These are phyloP conservation scores for Dicerorhinus sumatrensis DNA, from an alignment of 2,113 vertebrate species.

Conservation along the genomic window DNA sequence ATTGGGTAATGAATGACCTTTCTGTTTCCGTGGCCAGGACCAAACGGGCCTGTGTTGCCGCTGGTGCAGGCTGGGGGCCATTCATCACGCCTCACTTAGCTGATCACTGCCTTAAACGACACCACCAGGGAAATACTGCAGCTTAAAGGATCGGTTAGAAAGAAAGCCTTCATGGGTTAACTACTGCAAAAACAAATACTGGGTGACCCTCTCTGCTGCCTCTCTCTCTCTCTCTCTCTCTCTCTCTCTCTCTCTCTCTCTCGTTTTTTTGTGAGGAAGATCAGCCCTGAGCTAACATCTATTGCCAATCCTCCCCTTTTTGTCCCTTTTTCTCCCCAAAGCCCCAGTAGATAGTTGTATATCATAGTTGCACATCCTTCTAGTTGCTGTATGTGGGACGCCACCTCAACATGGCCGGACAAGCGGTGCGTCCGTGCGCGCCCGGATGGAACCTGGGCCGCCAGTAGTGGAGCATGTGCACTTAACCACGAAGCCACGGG, in stretches of 20 bases:
- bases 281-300: no score
- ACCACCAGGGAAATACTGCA: conserved; percentile 75
- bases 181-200: conserved; percentile 63
- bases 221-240: conserved; percentile 35
- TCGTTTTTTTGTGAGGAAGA: no score
- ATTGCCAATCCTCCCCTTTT: no score
- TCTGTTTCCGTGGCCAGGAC: conserved; percentile 87
- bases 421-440: no score
- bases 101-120: conserved; percentile 73
- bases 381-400: no score
- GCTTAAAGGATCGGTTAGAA: conserved; percentile 59
- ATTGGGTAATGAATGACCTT: conserved; percentile 91
- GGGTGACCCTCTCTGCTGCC: conserved; percentile 7
- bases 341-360: no score
- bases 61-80: conserved; percentile 77
- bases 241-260: background rate
- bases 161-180: conserved; percentile 76
- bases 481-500: no score
- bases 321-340: no score
- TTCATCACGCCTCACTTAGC: conserved; percentile 91
- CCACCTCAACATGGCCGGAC: no score
- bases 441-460: no score
- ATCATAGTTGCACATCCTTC: no score
- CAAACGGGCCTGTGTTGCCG: conserved; percentile 77
- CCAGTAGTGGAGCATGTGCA: no score